Evolutionary conservation across 2,888 invertebrate genomes (phyloP).

Genomic region (Eupithecia abbreviata): DNA sequence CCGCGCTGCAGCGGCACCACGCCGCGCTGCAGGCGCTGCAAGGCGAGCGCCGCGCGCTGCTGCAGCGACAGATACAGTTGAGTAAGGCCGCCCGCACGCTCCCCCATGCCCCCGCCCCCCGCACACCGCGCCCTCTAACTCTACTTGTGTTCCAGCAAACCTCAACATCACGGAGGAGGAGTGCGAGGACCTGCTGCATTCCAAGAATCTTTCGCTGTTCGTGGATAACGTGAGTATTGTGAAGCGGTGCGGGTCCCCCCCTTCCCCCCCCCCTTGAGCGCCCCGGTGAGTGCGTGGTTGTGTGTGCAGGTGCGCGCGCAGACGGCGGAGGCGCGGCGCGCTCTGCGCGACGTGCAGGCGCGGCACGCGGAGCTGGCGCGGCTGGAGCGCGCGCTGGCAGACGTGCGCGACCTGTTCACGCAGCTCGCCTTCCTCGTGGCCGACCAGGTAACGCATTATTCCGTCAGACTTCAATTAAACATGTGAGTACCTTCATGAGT

Average conservation of each 20-base stretch:
- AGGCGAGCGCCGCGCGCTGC: constrained; percentile 78
- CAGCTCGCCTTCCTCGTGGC: constrained; percentile 93
- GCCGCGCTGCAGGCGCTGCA: constrained; percentile 78
- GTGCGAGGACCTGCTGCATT: constrained; percentile 73
- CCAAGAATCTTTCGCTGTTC: constrained; percentile 72
- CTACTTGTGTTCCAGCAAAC: constrained; percentile 63
- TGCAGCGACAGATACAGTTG: constrained; percentile 83
- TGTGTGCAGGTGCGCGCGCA: constrained; percentile 89
- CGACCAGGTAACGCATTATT: constrained; percentile 79
- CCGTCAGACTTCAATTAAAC: no score
- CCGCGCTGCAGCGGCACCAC: constrained; percentile 81
- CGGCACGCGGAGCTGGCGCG: constrained; percentile 92
- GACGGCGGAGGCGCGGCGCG: constrained; percentile 89
- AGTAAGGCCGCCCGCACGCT: constrained; percentile 62
- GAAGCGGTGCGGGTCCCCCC: neutral
- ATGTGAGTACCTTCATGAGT: no score
- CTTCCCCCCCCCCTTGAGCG: no score
- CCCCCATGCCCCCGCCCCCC: neutral
- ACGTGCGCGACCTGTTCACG: constrained; percentile 91
- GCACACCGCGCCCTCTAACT: neutral
- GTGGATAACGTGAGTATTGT: constrained; percentile 73
- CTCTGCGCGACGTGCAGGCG: constrained; percentile 91
- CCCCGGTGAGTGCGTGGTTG: neutral
- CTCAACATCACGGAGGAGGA: constrained; percentile 75
- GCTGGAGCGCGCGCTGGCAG: constrained; percentile 90